Evolutionary conservation across 1,140 invertebrate genomes (phyloP), one percentile per base, ranked within the genome.

Genomic region (Musca vetustissima): DNA sequence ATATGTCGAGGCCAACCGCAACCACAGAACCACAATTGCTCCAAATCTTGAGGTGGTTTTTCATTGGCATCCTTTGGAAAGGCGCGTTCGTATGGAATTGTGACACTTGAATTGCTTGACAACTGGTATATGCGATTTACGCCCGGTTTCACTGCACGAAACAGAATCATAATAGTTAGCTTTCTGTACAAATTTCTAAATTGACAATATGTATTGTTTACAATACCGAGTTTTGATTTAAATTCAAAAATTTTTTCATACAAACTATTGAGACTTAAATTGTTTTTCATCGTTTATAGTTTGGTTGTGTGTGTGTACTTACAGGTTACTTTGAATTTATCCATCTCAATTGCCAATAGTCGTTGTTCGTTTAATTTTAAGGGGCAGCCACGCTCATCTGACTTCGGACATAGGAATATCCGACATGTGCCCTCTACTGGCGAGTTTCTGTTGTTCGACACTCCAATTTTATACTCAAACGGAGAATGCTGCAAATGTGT

Each of bases 401-500:
- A 74, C 69, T 85, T 85, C 7, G 88, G 88, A 7, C 85, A 86
- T 66, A 89, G 71, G 77, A 88, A 89, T 24, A 89, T 87, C 11
- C 88, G 83, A 15, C 87, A 87, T 11, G 87, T 88, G 8, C 86
- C 87, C 0, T 77, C 73, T n/a, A 73, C 70, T 15, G 53, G 67
- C 2, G 71, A 21, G 2, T 61, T 65, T 15, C 71, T 74, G 28
- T 70, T 48, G 71, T 87, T 87, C 19, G 78, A 82, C 21, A 84
- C 83, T 25, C 80, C 81, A 67, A 85, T 85, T 4, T 74, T 83
- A 72, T 90, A 90, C 28, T 80, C 80, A 78, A 88, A 91, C 0
- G 85, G 85, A 11, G 85, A 84, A 71, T 91, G 87, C 76, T 91
- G 88, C 49, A 91, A 79, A 75, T 91, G 89, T 0, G 86, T 88